Evolutionary conservation across 1,140 invertebrate species (phyloP).

Genomic region (Zaprionus africanus): DNA sequence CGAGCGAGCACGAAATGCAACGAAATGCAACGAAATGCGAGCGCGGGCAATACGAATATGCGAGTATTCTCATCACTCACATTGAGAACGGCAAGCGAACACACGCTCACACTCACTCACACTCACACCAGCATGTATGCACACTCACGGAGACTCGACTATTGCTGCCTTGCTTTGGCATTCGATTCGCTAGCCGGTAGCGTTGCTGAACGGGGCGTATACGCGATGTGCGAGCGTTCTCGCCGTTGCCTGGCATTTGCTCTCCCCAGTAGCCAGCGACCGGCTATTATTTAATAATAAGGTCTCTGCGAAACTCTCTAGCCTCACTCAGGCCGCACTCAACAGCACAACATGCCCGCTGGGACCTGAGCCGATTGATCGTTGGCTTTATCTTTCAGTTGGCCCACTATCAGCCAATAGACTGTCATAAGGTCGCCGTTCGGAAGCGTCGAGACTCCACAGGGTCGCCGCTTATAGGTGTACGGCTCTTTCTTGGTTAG

Average conservation of each 20-base stretch:
- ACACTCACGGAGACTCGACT: conserved; percentile 6
- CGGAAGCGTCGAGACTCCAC: not conserved
- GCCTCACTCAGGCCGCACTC: conserved; percentile 13
- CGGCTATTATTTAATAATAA: conserved; percentile 73
- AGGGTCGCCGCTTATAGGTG: not conserved
- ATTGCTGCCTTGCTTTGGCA: conserved; percentile 44
- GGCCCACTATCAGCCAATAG: conserved; percentile 11
- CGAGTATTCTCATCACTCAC: conserved; percentile 28
- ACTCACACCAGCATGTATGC: conserved; percentile 24
- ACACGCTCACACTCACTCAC: conserved; percentile 34
- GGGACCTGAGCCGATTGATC: conserved; percentile 8
- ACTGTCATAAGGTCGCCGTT: not conserved
- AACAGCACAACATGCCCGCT: not conserved
- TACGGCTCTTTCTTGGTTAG: not conserved
- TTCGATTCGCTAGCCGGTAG: conserved; percentile 49
- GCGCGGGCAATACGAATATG: conserved; percentile 29
- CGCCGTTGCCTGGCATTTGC: conserved; percentile 58
- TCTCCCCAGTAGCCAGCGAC: conserved; percentile 23
- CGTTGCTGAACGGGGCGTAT: conserved; percentile 59
- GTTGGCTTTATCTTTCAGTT: conserved; percentile 20
- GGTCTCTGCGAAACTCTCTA: conserved; percentile 21
- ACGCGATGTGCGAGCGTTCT: conserved; percentile 72
- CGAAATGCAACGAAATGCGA: conserved; percentile 54
- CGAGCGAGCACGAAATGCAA: conserved; percentile 46
- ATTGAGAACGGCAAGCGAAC: conserved; percentile 22